Percentiles rank a stretch among this genome's conserved stretches.
Conservation (phyloP, 1,140 invertebrate species). For the Mesaphorura yosii region DNA sequence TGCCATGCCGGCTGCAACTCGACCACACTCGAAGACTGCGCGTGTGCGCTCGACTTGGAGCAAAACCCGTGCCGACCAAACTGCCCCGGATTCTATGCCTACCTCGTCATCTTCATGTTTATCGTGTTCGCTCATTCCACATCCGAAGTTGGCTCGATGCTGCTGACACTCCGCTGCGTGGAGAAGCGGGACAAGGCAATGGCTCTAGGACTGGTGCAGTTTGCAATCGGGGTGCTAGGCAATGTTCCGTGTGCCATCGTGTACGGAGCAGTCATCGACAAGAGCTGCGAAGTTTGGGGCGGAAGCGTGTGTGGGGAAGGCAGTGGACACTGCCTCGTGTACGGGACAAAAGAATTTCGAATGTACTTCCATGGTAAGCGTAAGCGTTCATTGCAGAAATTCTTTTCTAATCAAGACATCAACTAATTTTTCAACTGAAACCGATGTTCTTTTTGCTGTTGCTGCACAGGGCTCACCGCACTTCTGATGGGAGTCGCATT, state of each 20-base stretch:
- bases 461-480: conserved; percentile 57
- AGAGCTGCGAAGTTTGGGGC: conserved; percentile 78
- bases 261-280: conserved; percentile 82
- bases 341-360: conserved; percentile 69
- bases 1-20: conserved; percentile 69
- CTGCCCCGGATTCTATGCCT: conserved; percentile 35
- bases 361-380: conserved; percentile 69
- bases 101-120: conserved; percentile 60
- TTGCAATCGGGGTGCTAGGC: conserved; percentile 81
- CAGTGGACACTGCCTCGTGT: conserved; percentile 54
- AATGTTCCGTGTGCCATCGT: conserved; percentile 87
- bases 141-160: conserved; percentile 79
- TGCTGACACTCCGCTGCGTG: conserved; percentile 78
- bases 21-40: no score
- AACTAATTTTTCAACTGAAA: conserved; percentile 12
- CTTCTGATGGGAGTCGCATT: conserved; percentile 68
- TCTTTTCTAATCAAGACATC: conserved; percentile 1
- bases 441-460: conserved; percentile 4
- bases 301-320: conserved; percentile 38
- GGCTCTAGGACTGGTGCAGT: conserved; percentile 84
- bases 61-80: neutral
- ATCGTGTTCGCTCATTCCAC: conserved; percentile 82
- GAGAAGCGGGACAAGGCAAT: conserved; percentile 85
- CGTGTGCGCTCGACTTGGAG: no score
- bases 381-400: neutral